phyloP scores from a whole-genome alignment of 2,888 invertebrate genomes.

The Vanessa cardui region DNA sequence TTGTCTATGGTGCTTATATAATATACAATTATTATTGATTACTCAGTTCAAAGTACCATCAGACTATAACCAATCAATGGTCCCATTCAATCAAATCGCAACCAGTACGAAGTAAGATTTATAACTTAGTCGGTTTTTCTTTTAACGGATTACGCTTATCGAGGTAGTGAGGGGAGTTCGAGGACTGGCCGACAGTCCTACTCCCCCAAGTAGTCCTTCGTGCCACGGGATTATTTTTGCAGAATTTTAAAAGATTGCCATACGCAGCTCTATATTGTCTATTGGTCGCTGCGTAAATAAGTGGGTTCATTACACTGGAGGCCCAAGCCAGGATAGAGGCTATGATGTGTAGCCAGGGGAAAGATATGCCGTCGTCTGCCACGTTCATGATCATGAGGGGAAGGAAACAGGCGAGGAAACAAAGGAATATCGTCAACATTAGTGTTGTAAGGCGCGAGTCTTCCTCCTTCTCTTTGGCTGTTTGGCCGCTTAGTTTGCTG shows the following conservation, averaged over 20 bases:
- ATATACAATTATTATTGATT: not conserved
- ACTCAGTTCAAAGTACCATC: not conserved
- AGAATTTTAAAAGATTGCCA: slow-evolving; percentile 77
- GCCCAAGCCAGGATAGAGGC: slow-evolving; percentile 95
- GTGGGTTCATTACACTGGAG: slow-evolving; percentile 93
- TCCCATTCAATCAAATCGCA: slow-evolving; percentile 1
- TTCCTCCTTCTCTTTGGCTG: slow-evolving; percentile 83
- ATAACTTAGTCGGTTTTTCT: slow-evolving; percentile 74
- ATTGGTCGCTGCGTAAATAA: slow-evolving; percentile 95
- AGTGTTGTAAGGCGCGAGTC: slow-evolving; percentile 91
- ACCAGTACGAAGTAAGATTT: slow-evolving; percentile 41
- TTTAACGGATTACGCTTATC: slow-evolving; percentile 67
- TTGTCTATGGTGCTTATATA: slow-evolving; percentile 1
- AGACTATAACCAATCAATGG: not conserved
- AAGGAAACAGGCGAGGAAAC: slow-evolving; percentile 93
- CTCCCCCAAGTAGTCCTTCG: slow-evolving; percentile 75
- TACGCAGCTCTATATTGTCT: slow-evolving; percentile 88
- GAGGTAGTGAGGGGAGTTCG: slow-evolving; percentile 72
- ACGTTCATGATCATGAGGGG: slow-evolving; percentile 95
- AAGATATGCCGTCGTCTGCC: slow-evolving; percentile 88
- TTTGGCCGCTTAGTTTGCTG: slow-evolving; percentile 79
- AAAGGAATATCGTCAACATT: slow-evolving; percentile 94
- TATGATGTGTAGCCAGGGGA: slow-evolving; percentile 90
- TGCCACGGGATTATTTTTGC: slow-evolving; percentile 65
- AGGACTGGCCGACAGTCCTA: slow-evolving; percentile 73